Base-by-base conservation (phyloP, 2,797 vertebrate species). In the Cossypha polioptera region DNA sequence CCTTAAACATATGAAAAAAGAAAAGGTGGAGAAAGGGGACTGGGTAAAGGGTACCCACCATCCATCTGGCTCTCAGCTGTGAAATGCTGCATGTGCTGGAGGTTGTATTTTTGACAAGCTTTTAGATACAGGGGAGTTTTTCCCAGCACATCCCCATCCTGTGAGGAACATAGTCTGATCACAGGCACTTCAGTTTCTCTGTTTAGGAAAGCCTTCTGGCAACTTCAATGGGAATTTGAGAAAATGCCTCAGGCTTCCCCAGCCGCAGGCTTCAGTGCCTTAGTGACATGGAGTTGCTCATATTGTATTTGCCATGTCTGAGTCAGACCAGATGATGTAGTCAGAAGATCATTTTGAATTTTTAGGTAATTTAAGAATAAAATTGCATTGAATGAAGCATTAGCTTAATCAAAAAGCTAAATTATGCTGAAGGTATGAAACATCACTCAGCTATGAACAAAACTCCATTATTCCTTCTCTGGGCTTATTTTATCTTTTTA, bases 331-430 rank as follows among this genome's bases (percentile, higher is more conserved):
- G 84, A 82, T 36, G 61, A 80, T 15, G 42, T 29, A 93, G 88
- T 89, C 94, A 97, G 96, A 92, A 96, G 51, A 97, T 86, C 22
- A 90, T 92, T 92, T 91, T 94, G 88, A 88, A 91, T 97, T 88
- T 97, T 94, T 96, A 75, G 78, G 94, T 97, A 96, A 94, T 95
- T 98, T 97, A 94, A 96, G 97, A 89, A 98, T 96, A 97, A 98
- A 97, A 96, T 97, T 96, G 91, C 94, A 95, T 69, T 96, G 97
- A 97, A 94, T 92, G 95, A 97, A 97, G 57, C 47, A 51, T 95
- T 91, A 92, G 76, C 78, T 96, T 94, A 40, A 74, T 72, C 16
- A 42, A 95, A 97, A 96, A 75, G 31, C 38, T 31, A 77, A 45
- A 78, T 90, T 38, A 68, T 42, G 17, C 79, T 66, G 21, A 69